Percentiles rank a stretch among this genome's conserved stretches.
Conservation (phyloP, 1,140 invertebrate genomes). For the Panagrolaimus sp. region DNA sequence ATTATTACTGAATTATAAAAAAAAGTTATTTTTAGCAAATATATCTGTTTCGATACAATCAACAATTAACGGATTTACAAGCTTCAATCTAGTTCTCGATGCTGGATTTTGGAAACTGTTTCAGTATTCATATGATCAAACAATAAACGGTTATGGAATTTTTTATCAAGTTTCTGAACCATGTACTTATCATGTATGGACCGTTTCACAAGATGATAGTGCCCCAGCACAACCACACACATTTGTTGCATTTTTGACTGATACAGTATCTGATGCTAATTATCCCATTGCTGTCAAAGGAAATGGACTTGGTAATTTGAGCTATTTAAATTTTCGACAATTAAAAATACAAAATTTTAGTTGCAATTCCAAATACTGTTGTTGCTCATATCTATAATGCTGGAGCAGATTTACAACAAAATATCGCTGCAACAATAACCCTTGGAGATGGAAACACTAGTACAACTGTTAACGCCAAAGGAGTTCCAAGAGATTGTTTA, state of each 20-base stretch:
- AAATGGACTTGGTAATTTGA: background rate
- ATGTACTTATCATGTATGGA: background rate
- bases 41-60: background rate
- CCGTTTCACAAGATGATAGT: background rate
- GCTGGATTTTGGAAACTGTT: background rate
- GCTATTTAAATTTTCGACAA: background rate
- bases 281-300: background rate
- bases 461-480: background rate
- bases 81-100: background rate
- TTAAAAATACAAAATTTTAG: no score
- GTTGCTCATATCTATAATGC: background rate
- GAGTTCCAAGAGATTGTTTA: background rate
- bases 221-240: background rate
- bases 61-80: no score
- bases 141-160: background rate
- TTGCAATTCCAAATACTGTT: background rate
- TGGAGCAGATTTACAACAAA: background rate
- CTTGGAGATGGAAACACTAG: background rate
- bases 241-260: background rate
- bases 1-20: no score
- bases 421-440: background rate
- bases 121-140: background rate
- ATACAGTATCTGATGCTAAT: background rate
- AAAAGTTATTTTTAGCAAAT: conserved; percentile 7
- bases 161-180: background rate